Conservation (phyloP, 2,888 invertebrate genomes). For the Cenopis cana region DNA sequence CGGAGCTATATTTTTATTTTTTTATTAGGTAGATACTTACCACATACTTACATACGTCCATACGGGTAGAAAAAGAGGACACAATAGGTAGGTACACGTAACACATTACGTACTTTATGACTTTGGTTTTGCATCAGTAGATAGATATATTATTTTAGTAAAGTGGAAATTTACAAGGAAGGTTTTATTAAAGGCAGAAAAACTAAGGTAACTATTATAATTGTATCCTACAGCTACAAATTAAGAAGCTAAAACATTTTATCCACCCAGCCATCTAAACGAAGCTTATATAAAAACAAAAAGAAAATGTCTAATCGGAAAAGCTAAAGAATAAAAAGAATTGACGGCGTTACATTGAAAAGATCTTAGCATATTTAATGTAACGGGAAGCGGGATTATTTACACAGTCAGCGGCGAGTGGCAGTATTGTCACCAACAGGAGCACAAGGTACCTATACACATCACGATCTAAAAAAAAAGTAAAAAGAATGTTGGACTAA, state of each 20-base stretch:
- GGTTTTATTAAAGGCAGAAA: not conserved
- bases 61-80: no score
- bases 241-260: not conserved
- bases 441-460: no score
- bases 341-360: constrained; percentile 16
- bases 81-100: no score
- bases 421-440: not conserved
- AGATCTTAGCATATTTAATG: constrained; percentile 7
- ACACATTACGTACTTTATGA: no score
- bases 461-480: no score
- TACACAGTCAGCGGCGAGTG: not conserved
- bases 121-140: no score
- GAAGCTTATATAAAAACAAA: not conserved
- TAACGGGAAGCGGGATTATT: not conserved
- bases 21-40: constrained; percentile 37
- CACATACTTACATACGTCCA: no score
- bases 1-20: constrained; percentile 56
- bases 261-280: not conserved
- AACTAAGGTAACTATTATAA: not conserved
- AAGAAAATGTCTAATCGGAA: not conserved
- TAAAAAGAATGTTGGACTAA: no score
- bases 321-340: not conserved
- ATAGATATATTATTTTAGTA: not conserved
- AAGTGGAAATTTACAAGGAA: not conserved
- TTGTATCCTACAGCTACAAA: not conserved